These are phyloP conservation scores for Cepaea nemoralis DNA, from an alignment of 1,140 invertebrate genomes.

Conservation along the genomic window DNA sequence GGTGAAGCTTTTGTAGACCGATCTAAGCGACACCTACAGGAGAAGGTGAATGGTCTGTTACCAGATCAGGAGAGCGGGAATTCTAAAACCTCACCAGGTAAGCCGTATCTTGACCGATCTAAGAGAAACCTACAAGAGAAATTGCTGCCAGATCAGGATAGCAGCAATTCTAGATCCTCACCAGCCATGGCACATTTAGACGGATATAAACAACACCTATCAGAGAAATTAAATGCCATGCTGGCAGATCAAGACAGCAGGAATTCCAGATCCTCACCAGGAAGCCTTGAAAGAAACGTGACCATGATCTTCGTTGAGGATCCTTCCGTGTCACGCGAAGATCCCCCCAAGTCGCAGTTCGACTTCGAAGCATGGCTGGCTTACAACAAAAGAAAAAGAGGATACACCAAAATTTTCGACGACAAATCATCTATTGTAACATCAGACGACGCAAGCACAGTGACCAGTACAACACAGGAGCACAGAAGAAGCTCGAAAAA, in stretches of 20 bases:
- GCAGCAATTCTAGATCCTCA: background rate
- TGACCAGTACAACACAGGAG: background rate
- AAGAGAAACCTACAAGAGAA: background rate
- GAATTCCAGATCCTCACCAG: background rate
- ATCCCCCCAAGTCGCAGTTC: slow-evolving; percentile 12
- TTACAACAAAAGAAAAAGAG: slow-evolving; percentile 3
- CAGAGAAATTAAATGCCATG: background rate
- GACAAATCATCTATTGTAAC: background rate
- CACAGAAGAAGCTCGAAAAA: background rate
- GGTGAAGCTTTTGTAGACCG: no score
- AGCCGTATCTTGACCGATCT: background rate
- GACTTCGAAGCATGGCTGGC: slow-evolving; percentile 13
- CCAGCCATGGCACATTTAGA: background rate
- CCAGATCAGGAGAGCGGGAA: no score
- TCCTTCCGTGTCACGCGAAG: background rate
- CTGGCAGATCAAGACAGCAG: background rate
- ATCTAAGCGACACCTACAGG: background rate
- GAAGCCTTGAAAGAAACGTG: slow-evolving; percentile 7
- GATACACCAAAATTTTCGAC: background rate
- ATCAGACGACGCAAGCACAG: background rate
- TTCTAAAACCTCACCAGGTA: no score
- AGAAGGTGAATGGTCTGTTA: no score
- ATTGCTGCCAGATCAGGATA: background rate
- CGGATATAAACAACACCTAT: background rate
- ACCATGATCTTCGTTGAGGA: slow-evolving; percentile 23